Evolutionary conservation across 1,140 invertebrate genomes (phyloP), one percentile per base, ranked within the genome.

Genomic region (Heliconius nattereri): DNA sequence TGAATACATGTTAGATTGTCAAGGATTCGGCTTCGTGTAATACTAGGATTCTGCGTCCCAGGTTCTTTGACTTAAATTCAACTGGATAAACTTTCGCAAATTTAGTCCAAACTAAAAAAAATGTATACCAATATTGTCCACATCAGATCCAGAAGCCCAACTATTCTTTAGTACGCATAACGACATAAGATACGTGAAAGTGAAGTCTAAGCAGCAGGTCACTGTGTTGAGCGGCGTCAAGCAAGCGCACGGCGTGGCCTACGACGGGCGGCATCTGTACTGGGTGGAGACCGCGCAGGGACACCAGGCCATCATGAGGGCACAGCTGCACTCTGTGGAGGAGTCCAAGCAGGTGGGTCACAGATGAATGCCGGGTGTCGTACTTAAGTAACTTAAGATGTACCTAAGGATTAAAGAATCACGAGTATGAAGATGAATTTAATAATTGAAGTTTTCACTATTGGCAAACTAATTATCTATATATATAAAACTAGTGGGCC

Each of bases 261-360:
- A 95, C 80, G 97, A 98, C 85, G 96, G 96, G 0, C 89, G 89
- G 1, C 92, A 96, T 79, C 86, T 97, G n/a, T 98, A 97, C 84
- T 98, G 97, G 97, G 96, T 97, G 2, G 96, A 97, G 81, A 95
- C 96, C 16, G 91, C 95, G 2, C 84, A 96, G 29, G 96, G 96
- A 11, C 95, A 96, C 7, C 97, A 97, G 86, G 94, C 95, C 26
- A 97, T 98, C 75, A 94, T 96, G 57, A 94, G 95, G 81, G 93
- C 96, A 9, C 86, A 92, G 45, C 87, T 96, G 7, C 94, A 96
- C 87, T 96, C 96, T 8, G 87, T 92, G 9, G 74, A 84, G 8
- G 84, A 84, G 2, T 88, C 91, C 8, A 92, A 93, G 76, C 95
- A 97, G 88, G 95, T 96, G 75, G 5, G 40, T 45, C 13, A 16